Evolutionary conservation across 2,113 vertebrate species (phyloP).

Genomic region (Plectropomus leopardus): DNA sequence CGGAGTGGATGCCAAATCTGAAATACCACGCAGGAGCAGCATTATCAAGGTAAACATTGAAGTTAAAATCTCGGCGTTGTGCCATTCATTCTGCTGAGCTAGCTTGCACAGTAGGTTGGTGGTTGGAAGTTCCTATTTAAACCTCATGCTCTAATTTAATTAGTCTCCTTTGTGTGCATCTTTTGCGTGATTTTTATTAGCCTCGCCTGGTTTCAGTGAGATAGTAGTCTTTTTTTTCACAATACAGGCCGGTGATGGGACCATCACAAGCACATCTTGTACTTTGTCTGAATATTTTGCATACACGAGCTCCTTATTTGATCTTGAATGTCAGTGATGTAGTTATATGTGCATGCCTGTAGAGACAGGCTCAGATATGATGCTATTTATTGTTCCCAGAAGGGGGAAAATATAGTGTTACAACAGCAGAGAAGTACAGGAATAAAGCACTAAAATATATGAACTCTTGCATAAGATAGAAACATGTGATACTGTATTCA

Average conservation of each 20-base stretch:
- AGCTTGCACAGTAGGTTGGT: neutral
- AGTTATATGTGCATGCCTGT: neutral
- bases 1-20: conserved; percentile 85
- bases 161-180: neutral
- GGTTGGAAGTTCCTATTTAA: conserved; percentile 28
- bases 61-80: neutral
- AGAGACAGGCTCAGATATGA: neutral
- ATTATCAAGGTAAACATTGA: conserved; percentile 94
- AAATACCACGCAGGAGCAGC: conserved; percentile 94
- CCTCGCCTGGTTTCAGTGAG: neutral
- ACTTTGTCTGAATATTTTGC: conserved; percentile 14
- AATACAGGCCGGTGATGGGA: conserved; percentile 22
- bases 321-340: neutral
- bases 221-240: conserved; percentile 18
- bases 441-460: neutral
- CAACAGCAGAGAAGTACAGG: neutral
- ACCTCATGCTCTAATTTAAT: neutral
- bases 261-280: conserved; percentile 42
- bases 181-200: conserved; percentile 16
- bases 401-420: neutral
- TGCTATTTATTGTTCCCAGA: conserved; percentile 5
- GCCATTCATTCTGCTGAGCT: neutral
- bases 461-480: neutral
- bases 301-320: neutral
- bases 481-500: neutral